These are phyloP conservation scores for Dynastes hyllus DNA, from an alignment of 2,888 invertebrate species.

Conservation along the genomic window DNA sequence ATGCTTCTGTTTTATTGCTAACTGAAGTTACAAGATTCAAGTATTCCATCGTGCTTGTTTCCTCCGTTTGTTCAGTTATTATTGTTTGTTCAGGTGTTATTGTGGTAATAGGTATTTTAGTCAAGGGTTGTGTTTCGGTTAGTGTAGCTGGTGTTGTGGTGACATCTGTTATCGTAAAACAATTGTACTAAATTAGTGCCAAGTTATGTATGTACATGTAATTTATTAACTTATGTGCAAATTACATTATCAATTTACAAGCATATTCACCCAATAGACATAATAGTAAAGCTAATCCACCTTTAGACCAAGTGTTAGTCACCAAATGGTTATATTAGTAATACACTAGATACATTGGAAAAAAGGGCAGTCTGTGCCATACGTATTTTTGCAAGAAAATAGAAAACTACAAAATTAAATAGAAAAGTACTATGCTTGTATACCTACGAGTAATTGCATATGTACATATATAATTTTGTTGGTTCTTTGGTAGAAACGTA, in stretches of 20 bases:
- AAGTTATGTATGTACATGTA: conserved; percentile 37
- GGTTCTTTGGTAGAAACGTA: conserved; percentile 14
- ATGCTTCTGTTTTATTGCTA: conserved; percentile 1
- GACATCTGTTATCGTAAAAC: conserved; percentile 70
- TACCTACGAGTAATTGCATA: conserved; percentile 48
- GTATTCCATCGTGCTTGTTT: conserved; percentile 45
- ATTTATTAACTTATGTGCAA: conserved; percentile 9
- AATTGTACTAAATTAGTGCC: conserved; percentile 54
- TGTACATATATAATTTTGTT: conserved; percentile 12
- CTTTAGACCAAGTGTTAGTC: conserved; percentile 16
- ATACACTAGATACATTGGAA: conserved; percentile 1
- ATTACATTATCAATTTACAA: background rate
- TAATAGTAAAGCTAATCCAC: background rate
- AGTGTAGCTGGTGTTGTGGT: conserved; percentile 69
- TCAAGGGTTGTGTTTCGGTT: conserved; percentile 67
- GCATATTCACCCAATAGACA: background rate
- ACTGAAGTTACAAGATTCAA: conserved; percentile 36
- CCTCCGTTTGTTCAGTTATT: conserved; percentile 44
- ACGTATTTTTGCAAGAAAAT: conserved; percentile 41
- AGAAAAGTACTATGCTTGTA: conserved; percentile 46
- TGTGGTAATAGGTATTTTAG: conserved; percentile 56
- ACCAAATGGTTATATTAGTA: conserved; percentile 9
- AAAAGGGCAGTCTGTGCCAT: conserved; percentile 50
- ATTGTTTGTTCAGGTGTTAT: conserved; percentile 52
- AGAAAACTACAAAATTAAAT: conserved; percentile 26